Conservation (phyloP, 2,797 vertebrate species). For the Eulemur rubriventer region DNA sequence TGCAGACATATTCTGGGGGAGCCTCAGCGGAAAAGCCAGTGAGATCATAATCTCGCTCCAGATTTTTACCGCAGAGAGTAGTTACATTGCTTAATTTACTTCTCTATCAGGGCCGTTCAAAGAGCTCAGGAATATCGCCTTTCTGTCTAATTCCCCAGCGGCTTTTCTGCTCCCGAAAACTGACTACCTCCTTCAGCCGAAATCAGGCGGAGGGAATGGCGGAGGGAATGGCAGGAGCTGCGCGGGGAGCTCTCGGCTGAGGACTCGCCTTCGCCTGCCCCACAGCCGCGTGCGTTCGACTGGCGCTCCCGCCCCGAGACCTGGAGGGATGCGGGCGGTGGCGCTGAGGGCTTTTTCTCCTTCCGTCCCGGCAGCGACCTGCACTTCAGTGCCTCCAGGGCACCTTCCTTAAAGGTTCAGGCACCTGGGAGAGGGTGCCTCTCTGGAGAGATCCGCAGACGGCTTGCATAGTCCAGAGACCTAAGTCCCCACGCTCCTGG, state of each 20-base stretch:
- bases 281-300: not conserved
- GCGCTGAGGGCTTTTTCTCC: not conserved
- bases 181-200: not conserved
- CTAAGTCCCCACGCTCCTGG: not conserved
- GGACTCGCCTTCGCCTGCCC: no score
- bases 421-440: not conserved
- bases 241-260: not conserved
- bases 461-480: not conserved
- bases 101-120: not conserved
- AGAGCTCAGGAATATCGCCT: not conserved
- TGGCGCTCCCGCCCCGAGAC: fast-evolving
- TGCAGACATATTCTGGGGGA: no score
- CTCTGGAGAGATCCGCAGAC: not conserved
- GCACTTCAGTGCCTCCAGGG: not conserved
- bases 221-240: not conserved
- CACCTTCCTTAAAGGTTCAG: not conserved
- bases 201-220: not conserved
- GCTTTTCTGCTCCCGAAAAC: not conserved
- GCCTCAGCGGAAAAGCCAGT: not conserved
- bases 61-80: not conserved
- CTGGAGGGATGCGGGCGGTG: not conserved
- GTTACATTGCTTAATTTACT: not conserved
- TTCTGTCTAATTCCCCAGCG: not conserved
- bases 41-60: not conserved
- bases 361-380: fast-evolving